phyloP scores from a whole-genome alignment of 2,113 vertebrate species.

The Probosciger aterrimus region DNA sequence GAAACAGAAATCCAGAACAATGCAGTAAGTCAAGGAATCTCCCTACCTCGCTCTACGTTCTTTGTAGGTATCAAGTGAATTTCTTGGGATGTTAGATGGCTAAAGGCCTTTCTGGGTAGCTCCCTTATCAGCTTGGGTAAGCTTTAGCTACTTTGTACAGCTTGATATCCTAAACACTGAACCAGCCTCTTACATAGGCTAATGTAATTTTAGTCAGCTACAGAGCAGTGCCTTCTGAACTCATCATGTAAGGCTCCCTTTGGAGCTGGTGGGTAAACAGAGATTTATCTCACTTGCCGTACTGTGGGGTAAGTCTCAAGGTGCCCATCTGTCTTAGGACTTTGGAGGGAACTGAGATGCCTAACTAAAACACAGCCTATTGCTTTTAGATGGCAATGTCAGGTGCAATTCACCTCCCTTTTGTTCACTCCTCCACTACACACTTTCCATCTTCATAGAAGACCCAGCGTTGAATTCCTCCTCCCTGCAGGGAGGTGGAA shows the following conservation, averaged over 20 bases:
- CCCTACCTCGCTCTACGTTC: not conserved
- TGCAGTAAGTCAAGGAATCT: not conserved
- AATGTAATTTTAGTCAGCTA: not conserved
- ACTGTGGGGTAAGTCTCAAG: not conserved
- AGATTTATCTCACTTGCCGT: not conserved
- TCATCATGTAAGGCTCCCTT: not conserved
- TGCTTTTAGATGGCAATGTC: not conserved
- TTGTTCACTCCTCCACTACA: not conserved
- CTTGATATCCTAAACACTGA: not conserved
- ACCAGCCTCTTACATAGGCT: not conserved
- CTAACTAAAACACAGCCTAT: not conserved
- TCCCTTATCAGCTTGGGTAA: not conserved
- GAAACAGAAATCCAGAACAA: not conserved
- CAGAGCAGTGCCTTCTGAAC: not conserved
- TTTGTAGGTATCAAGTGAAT: not conserved
- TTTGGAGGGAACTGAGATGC: not conserved
- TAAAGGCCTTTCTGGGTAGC: not conserved
- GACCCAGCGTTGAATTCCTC: not conserved
- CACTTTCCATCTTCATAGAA: not conserved
- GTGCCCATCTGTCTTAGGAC: not conserved
- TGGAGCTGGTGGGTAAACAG: not conserved
- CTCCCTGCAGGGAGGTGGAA: not conserved
- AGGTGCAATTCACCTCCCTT: not conserved
- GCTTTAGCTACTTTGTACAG: not conserved
- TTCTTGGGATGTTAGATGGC: not conserved